Percentiles rank a stretch among this genome's conserved stretches.
Conservation (phyloP, 1,140 invertebrate species). For the Oppia nitens region DNA sequence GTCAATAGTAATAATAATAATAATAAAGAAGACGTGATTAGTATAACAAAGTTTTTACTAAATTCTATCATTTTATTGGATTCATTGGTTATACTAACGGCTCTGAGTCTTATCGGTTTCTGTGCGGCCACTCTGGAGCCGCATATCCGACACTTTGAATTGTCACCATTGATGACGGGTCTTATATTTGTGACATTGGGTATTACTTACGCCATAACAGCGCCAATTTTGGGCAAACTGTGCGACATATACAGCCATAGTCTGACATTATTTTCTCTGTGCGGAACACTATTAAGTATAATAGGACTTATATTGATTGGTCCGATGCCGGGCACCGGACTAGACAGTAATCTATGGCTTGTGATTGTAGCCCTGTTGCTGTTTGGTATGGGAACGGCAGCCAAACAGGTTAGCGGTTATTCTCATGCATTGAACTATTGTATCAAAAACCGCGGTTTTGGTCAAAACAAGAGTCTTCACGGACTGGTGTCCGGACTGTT, state of each 20-base stretch:
- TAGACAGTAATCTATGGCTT: conserved; percentile 1
- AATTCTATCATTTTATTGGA: conserved; percentile 8
- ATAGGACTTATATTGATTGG: conserved; percentile 19
- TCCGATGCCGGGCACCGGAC: conserved; percentile 17
- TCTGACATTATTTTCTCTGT: conserved; percentile 5
- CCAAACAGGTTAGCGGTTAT: conserved; percentile 19
- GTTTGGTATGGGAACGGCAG: conserved; percentile 16
- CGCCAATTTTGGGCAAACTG: conserved; percentile 28
- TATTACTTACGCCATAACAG: conserved; percentile 25
- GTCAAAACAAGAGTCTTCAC: conserved; percentile 6
- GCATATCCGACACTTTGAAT: conserved; percentile 41
- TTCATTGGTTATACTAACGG: conserved; percentile 7
- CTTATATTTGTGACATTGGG: conserved; percentile 28
- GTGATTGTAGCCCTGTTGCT: conserved; percentile 15
- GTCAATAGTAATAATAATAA: neutral
- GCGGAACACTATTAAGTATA: conserved; percentile 15
- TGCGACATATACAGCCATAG: conserved; percentile 16
- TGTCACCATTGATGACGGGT: conserved; percentile 22
- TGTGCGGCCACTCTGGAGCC: conserved; percentile 61
- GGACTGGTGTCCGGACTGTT: conserved; percentile 13
- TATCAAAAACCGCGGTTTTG: conserved; percentile 3
- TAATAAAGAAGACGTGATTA: neutral
- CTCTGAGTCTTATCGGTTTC: conserved; percentile 43
- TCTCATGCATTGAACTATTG: conserved; percentile 14
- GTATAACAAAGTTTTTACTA: neutral